Conservation (phyloP, 2,888 invertebrate genomes). For the Deroplatys truncata region DNA sequence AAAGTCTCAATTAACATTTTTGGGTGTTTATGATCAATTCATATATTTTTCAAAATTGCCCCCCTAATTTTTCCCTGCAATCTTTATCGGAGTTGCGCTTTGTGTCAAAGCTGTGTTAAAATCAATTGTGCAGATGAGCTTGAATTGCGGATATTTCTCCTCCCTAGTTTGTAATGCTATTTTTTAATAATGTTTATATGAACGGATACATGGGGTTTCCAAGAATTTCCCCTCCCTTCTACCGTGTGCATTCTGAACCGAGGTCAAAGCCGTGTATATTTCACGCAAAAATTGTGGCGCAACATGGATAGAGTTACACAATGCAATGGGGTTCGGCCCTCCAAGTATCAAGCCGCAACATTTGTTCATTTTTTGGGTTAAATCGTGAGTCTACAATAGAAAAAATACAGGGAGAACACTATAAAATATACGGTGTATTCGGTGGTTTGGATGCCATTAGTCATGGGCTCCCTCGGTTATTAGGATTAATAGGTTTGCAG, state of each 20-base stretch:
- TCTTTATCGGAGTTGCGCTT: no score
- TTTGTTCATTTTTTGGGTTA: neutral
- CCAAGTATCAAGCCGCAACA: neutral
- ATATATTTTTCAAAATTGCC: no score
- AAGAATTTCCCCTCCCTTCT: no score
- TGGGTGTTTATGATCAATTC: no score
- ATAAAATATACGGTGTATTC: neutral
- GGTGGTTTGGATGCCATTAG: neutral
- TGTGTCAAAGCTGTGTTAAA: no score
- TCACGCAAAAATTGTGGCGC: neutral
- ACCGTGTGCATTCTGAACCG: neutral
- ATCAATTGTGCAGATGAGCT: no score
- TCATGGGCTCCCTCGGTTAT: neutral
- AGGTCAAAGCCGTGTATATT: neutral
- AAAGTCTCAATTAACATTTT: no score
- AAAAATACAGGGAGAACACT: neutral
- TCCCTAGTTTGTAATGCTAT: no score
- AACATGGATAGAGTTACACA: neutral
- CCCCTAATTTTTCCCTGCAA: no score
- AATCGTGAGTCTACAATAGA: neutral
- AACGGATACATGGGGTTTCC: no score
- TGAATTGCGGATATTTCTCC: no score
- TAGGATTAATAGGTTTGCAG: neutral
- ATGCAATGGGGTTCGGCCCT: neutral
- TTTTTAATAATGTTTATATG: no score